Evolutionary conservation across 1,140 invertebrate species (phyloP), one percentile per base, ranked within the genome.

Genomic region (Drosophila simulans): DNA sequence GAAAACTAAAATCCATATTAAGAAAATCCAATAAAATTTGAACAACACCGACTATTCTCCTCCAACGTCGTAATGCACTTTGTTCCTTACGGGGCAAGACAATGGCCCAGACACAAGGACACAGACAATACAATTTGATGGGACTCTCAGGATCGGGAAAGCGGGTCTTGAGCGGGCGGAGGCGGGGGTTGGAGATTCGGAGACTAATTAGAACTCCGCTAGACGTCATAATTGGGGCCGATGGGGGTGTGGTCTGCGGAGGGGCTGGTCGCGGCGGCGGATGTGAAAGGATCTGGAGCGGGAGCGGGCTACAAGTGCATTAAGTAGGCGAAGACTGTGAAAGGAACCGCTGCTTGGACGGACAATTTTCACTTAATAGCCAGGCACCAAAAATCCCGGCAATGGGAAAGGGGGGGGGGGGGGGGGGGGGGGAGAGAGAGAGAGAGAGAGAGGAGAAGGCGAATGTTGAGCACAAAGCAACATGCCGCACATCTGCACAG

Each of bases 171-270:
- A 42, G 58, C 69, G 42, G 17, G n/a, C 58, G n/a, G 63, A 49
- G 17, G 17, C 17, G 17, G 43, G 35, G 48, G 65, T 52, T 57
- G 40, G 17, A 17, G 17, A 17, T 17, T 17, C 17, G 62, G 58
- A 46, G 69, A 79, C 82, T 86, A 86, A 86, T 86, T 86, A 86
- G 70, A 82, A 75, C 65, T 81, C 65, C 74, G 58, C 78, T 86
- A 86, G 77, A 81, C 73, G 83, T 65, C 65, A 70, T 65, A 62
- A 69, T 74, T 73, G 74, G 75, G 34, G 59, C 27, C 3, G 20
- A 22, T 10, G 46, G 53, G 22, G 25, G n/a, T 51, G 34, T 17
- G 15, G 20, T 25, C 7, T 48, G 43, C 12, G 35, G 43, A 11
- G 48, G 22, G 4, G 35, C 12, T 37, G 35, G 35, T 13, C 11